Evolutionary conservation across 2,797 vertebrate species (phyloP).

Genomic region (Passerculus sandwichensis): DNA sequence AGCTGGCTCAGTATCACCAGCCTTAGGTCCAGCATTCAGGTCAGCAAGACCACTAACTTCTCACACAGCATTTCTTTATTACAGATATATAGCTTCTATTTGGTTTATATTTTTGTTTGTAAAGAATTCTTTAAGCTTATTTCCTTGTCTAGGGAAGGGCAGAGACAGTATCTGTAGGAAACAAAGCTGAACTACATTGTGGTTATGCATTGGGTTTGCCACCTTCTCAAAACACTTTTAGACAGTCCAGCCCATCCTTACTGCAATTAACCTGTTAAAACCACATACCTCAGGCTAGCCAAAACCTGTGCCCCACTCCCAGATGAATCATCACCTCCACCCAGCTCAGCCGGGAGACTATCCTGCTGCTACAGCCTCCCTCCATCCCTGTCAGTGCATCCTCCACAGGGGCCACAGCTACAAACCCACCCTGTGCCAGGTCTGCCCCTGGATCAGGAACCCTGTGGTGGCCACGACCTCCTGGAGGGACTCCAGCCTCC

Average conservation of each 20-base stretch:
- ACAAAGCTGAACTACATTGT: neutral
- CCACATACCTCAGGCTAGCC: neutral
- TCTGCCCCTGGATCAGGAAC: neutral
- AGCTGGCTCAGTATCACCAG: neutral
- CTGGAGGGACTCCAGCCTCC: neutral
- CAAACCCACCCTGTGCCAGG: rapidly evolving
- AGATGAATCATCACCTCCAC: neutral
- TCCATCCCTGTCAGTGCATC: rapidly evolving
- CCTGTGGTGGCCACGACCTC: rapidly evolving
- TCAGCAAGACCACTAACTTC: neutral
- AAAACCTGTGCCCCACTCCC: neutral
- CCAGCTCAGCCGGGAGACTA: neutral
- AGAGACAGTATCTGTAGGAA: neutral
- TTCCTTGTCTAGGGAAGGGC: neutral
- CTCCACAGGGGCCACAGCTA: neutral
- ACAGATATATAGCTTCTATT: neutral
- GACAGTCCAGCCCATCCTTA: neutral
- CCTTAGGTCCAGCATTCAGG: neutral
- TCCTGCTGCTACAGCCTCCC: neutral
- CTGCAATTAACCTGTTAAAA: neutral
- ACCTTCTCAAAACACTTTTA: neutral
- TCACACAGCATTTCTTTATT: neutral
- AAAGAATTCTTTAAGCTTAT: neutral
- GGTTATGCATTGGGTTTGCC: neutral
- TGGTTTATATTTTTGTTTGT: neutral